A percentile compares a stretch with the other conserved stretches of the same genome.
These are phyloP conservation scores for Fabriciana adippe DNA, from an alignment of 2,888 invertebrate species.

Conservation along the genomic window DNA sequence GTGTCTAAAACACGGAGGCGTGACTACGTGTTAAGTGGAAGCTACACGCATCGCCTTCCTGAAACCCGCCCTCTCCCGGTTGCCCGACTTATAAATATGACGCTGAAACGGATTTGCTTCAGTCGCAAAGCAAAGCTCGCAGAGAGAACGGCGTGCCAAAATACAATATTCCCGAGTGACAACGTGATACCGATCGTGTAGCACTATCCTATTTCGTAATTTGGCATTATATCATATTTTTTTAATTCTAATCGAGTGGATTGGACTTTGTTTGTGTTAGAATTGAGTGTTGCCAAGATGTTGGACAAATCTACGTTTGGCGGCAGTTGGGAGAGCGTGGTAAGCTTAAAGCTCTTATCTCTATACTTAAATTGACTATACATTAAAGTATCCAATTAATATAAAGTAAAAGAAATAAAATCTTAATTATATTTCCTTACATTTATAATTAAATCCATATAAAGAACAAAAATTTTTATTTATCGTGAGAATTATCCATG, in stretches of 20 bases:
- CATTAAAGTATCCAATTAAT: not conserved
- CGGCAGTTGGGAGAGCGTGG: conserved; percentile 80
- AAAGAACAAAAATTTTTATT: conserved; percentile 22
- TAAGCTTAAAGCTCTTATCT: conserved; percentile 54
- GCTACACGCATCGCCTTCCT: conserved; percentile 63
- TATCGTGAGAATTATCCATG: conserved; percentile 38
- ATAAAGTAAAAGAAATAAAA: not conserved
- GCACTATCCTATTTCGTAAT: conserved; percentile 49
- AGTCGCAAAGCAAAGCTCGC: conserved; percentile 74
- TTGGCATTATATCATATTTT: conserved; percentile 45
- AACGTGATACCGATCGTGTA: conserved; percentile 66
- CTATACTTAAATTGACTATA: no score
- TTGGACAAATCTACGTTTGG: conserved; percentile 75
- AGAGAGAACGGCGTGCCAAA: conserved; percentile 69
- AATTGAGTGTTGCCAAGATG: conserved; percentile 56
- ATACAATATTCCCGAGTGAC: conserved; percentile 57
- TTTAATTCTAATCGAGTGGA: conserved; percentile 35
- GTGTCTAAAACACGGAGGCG: conserved; percentile 61
- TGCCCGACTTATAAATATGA: conserved; percentile 74
- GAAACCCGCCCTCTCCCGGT: conserved; percentile 67
- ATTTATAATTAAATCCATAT: conserved; percentile 14
- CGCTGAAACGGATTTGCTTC: conserved; percentile 66
- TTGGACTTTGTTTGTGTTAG: conserved; percentile 48
- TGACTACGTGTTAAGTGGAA: conserved; percentile 74
- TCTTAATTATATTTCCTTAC: conserved; percentile 3